These are phyloP conservation scores for Imbricaverruca yamaguchii DNA, from an alignment of 2,888 invertebrate genomes.

Conservation along the genomic window DNA sequence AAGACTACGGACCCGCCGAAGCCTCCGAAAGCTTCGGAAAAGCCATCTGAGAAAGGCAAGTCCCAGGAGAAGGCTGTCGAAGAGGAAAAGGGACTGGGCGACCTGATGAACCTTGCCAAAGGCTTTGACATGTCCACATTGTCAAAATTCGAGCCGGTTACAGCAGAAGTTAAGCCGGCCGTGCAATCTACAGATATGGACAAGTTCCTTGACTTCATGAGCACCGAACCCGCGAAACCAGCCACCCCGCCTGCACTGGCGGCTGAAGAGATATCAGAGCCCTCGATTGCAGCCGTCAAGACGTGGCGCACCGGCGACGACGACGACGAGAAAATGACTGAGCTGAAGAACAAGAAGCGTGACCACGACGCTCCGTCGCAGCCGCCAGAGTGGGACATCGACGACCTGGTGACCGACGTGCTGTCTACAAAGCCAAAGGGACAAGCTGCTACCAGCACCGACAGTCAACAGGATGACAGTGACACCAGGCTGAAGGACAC, in stretches of 20 bases:
- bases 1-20: neutral
- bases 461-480: no score
- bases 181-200: neutral
- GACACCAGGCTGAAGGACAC: neutral
- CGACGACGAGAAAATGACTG: slow-evolving; percentile 8
- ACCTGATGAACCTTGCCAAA: neutral
- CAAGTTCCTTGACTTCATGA: slow-evolving; percentile 7
- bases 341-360: slow-evolving; percentile 5
- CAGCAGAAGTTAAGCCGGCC: neutral
- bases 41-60: no score
- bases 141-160: neutral
- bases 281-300: neutral
- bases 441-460: no score
- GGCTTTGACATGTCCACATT: neutral
- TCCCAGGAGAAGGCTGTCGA: neutral
- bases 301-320: slow-evolving; percentile 13
- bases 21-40: neutral
- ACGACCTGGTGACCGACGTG: neutral
- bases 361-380: neutral
- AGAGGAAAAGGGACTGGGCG: neutral
- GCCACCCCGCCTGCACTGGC: neutral
- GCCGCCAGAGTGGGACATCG: slow-evolving; percentile 3
- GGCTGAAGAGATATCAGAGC: neutral
- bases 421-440: neutral
- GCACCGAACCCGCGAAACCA: neutral